Percentiles rank a stretch among this genome's conserved stretches.
Evolutionary conservation across 2,888 invertebrate species (phyloP).

Genomic region (Tenthredo scrophulariae): DNA sequence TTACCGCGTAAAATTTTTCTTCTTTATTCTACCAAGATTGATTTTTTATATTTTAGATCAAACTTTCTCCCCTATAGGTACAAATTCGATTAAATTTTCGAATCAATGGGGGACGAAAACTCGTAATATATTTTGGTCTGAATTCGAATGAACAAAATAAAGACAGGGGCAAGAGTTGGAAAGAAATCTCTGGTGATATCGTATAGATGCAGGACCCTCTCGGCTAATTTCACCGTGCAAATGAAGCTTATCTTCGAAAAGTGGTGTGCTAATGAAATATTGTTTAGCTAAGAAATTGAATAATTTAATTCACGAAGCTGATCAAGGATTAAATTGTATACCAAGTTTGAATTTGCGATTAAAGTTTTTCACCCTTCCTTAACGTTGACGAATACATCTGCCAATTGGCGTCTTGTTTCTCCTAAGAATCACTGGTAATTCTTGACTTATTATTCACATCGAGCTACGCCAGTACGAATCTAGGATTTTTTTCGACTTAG

Average conservation of each 20-base stretch:
- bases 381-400: background rate
- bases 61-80: background rate
- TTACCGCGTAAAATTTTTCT: background rate
- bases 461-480: background rate
- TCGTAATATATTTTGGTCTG: background rate
- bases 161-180: background rate
- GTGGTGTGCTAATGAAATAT: background rate
- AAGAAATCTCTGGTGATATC: background rate
- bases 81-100: background rate
- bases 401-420: background rate
- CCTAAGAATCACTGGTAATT: background rate
- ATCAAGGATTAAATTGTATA: conserved; percentile 10
- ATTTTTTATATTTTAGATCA: background rate
- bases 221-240: background rate
- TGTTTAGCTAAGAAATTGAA: background rate
- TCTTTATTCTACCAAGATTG: background rate
- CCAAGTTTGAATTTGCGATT: background rate
- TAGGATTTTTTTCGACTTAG: background rate
- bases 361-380: background rate
- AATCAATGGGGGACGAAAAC: background rate
- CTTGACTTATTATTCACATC: background rate
- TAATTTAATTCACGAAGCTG: background rate
- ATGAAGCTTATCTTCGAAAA: background rate
- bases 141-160: background rate
- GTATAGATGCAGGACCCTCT: background rate